Base-by-base conservation (phyloP, 2,113 vertebrate species). In the Delphinapterus leucas region DNA sequence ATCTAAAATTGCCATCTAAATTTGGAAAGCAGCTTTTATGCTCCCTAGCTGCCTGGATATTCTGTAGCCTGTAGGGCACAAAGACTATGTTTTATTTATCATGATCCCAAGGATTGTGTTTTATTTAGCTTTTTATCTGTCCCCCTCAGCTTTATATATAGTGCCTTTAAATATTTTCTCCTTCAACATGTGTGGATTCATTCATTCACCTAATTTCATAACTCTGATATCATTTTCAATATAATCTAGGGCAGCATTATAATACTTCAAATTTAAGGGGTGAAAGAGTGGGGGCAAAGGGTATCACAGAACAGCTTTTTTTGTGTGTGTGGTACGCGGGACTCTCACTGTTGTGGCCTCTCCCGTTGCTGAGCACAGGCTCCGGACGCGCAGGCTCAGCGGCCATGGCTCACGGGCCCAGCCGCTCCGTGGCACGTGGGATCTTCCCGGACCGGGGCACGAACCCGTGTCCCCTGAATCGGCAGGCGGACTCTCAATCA, bases 1-100 rank as follows among this genome's bases (percentile, higher is more conserved):
- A 83, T 90, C 89, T 95, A 96, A 93, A 95, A 95, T 90, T 95
- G 70, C 76, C 83, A 1, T 97, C 91, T 97, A 95, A 97, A 94
- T 95, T 92, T 94, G 88, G 88, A 95, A 96, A 79, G 67, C 90
- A 92, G 83, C 65, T 95, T 93, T 91, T 93, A 88, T 68, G 60
- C 67, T 65, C 26, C 96, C 68, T 53, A 89, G 86, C 20, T 94
- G 89, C 58, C 63, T 80, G 85, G 61, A 90, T 18, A 73, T 74
- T 90, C 71, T 68, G 10, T 68, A 96, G 41, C 80, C 41, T 88
- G 6, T 41, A 93, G 63, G 36, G 49, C 80, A 96, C 49, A 95
- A 95, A 94, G 53, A 53, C 81, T 67, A 47, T 77, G 44, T 90
- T 94, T 95, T 89, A 89, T 95, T 96, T 94, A 93, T 71, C 65